Evolutionary conservation across 2,888 invertebrate species (phyloP).

Genomic region (Tipula unca): DNA sequence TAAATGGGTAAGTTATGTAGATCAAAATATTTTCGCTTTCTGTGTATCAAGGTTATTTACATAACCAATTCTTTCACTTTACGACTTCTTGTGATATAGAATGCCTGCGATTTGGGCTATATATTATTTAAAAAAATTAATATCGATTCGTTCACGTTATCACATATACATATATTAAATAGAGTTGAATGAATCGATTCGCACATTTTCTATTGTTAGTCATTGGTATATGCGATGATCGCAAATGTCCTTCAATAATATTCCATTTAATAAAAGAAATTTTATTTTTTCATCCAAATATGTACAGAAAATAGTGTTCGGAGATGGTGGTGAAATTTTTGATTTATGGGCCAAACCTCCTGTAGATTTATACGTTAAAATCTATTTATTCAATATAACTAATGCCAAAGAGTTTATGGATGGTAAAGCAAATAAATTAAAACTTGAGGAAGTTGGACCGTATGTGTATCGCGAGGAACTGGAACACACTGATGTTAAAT

Average conservation of each 20-base stretch:
- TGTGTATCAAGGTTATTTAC: background rate
- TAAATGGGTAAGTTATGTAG: slow-evolving; percentile 50
- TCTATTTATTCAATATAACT: slow-evolving; percentile 77
- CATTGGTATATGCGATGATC: no score
- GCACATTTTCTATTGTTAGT: background rate
- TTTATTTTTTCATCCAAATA: no score
- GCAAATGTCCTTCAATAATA: slow-evolving; percentile 18
- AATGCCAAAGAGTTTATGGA: slow-evolving; percentile 69
- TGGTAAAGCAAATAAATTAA: slow-evolving; percentile 57
- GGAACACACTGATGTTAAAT: slow-evolving; percentile 59
- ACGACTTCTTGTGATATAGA: no score
- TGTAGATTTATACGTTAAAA: slow-evolving; percentile 65
- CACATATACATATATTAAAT: no score
- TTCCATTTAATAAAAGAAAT: no score
- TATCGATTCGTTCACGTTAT: no score
- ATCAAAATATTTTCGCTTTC: background rate
- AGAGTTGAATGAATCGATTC: background rate
- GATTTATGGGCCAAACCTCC: slow-evolving; percentile 75
- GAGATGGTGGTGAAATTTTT: slow-evolving; percentile 72
- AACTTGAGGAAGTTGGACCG: slow-evolving; percentile 71
- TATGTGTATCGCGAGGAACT: slow-evolving; percentile 77
- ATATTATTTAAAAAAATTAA: no score
- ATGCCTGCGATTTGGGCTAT: no score
- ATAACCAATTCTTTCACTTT: background rate
- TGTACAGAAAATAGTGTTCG: slow-evolving; percentile 63